phyloP scores from a whole-genome alignment of 2,797 vertebrate genomes.

The Kryptolebias ocellatus region DNA sequence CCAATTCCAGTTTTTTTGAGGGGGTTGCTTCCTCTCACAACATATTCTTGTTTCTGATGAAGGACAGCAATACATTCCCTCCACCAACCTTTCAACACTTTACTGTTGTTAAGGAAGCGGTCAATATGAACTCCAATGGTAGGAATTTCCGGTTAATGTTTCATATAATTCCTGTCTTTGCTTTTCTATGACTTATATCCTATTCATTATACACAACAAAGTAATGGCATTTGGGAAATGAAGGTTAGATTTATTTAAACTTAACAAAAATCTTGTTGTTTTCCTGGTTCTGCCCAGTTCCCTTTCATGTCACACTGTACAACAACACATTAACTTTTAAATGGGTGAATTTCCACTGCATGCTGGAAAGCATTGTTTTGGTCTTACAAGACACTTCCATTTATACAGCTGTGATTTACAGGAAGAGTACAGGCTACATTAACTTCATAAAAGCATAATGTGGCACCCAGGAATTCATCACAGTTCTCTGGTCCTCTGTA shows the following conservation, averaged over 20 bases:
- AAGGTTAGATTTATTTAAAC: slow-evolving; percentile 59
- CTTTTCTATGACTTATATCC: slow-evolving; percentile 20
- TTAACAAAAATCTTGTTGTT: slow-evolving; percentile 41
- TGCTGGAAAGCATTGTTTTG: slow-evolving; percentile 48
- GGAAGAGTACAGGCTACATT: slow-evolving; percentile 61
- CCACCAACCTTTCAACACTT: slow-evolving; percentile 54
- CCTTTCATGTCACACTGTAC: slow-evolving; percentile 30
- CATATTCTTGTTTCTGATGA: slow-evolving; percentile 12
- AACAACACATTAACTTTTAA: slow-evolving; percentile 47
- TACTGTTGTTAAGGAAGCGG: slow-evolving; percentile 25
- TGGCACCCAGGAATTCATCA: slow-evolving; percentile 59
- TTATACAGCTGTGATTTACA: slow-evolving; percentile 72
- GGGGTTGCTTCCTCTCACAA: slow-evolving; percentile 4
- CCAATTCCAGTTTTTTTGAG: background rate
- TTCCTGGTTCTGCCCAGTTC: slow-evolving; percentile 33
- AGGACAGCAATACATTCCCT: slow-evolving; percentile 22
- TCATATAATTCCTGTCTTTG: slow-evolving; percentile 49
- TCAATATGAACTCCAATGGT: slow-evolving; percentile 43
- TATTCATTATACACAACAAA: slow-evolving; percentile 41
- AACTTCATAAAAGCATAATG: slow-evolving; percentile 56
- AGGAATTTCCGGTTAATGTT: slow-evolving; percentile 63
- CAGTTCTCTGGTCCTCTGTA: slow-evolving; percentile 51
- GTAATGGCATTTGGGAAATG: slow-evolving; percentile 11
- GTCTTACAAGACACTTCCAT: slow-evolving; percentile 50
- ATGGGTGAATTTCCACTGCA: slow-evolving; percentile 17